Percentiles rank a stretch among this genome's conserved stretches.
Evolutionary conservation across 2,888 invertebrate species (phyloP).

Genomic region (Catocala nupta): DNA sequence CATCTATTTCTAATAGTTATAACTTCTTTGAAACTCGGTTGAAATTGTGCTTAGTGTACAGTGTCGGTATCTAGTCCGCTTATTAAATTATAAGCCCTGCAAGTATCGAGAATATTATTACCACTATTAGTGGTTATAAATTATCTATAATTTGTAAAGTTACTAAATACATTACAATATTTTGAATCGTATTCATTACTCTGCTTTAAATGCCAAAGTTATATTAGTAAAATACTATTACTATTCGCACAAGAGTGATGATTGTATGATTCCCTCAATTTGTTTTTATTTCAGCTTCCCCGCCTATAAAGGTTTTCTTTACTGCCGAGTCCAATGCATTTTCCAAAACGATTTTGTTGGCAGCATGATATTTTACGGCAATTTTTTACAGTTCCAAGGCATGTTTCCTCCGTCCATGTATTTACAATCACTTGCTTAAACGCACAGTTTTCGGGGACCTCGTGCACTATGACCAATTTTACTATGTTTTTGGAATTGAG

Average conservation of each 20-base stretch:
- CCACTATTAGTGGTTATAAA: too few relatives aligned
- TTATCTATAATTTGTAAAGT: too few relatives aligned
- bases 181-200: too few relatives aligned
- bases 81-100: too few relatives aligned
- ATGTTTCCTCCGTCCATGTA: constrained; percentile 76
- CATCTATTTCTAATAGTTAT: constrained; percentile 25
- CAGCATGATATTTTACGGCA: constrained; percentile 61
- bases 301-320: constrained; percentile 54
- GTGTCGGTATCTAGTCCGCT: too few relatives aligned
- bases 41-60: too few relatives aligned
- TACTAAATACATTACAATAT: too few relatives aligned
- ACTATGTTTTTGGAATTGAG: too few relatives aligned
- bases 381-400: constrained; percentile 63
- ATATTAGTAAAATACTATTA: too few relatives aligned
- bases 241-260: constrained; percentile 23
- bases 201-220: too few relatives aligned
- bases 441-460: constrained; percentile 50
- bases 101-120: too few relatives aligned
- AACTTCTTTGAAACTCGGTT: too few relatives aligned
- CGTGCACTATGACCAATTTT: constrained; percentile 12
- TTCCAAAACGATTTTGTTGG: constrained; percentile 42
- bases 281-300: constrained; percentile 67
- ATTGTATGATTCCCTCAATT: constrained; percentile 59
- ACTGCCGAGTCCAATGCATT: constrained; percentile 43
- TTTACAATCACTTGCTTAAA: constrained; percentile 74